A percentile compares a stretch with the other conserved stretches of the same genome.
These are phyloP conservation scores for Pangasius krempfi DNA, from an alignment of 2,797 vertebrate genomes.

Conservation along the genomic window DNA sequence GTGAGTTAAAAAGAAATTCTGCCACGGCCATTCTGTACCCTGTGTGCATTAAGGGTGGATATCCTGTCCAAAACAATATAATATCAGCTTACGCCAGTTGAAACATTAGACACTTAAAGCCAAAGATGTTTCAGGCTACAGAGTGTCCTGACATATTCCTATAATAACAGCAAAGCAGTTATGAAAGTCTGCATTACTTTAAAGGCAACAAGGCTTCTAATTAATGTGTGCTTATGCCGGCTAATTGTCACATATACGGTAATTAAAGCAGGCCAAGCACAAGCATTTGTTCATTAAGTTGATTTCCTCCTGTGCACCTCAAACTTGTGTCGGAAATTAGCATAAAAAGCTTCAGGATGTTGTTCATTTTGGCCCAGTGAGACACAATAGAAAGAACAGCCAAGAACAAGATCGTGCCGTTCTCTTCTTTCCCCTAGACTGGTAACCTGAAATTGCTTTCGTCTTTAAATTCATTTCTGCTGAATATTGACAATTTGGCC, in stretches of 20 bases:
- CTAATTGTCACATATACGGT: conserved; percentile 33
- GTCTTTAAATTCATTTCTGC: conserved; percentile 30
- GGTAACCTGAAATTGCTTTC: conserved; percentile 8
- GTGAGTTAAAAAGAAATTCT: background rate
- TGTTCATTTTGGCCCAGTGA: conserved; percentile 16
- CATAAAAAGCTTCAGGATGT: conserved; percentile 34
- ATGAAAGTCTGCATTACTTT: background rate
- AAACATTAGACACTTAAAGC: background rate
- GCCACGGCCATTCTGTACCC: too few relatives aligned
- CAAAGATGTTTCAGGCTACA: background rate
- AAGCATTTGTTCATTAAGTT: conserved; percentile 37
- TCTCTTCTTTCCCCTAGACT: background rate
- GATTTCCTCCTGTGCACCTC: conserved; percentile 34
- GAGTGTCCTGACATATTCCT: background rate
- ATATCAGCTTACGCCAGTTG: background rate
- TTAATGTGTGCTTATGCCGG: conserved; percentile 37
- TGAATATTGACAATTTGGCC: conserved; percentile 19
- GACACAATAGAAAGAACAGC: background rate
- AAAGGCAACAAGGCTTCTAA: conserved; percentile 39
- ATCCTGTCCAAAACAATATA: background rate
- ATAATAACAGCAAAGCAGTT: background rate
- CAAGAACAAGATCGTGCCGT: background rate
- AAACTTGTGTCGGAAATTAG: conserved; percentile 25
- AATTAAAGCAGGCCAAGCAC: conserved; percentile 43
- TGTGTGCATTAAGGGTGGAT: background rate